Evolutionary conservation across 1,140 invertebrate genomes (phyloP), one percentile per base, ranked within the genome.

Genomic region (Trachymyrmex septentrionalis): DNA sequence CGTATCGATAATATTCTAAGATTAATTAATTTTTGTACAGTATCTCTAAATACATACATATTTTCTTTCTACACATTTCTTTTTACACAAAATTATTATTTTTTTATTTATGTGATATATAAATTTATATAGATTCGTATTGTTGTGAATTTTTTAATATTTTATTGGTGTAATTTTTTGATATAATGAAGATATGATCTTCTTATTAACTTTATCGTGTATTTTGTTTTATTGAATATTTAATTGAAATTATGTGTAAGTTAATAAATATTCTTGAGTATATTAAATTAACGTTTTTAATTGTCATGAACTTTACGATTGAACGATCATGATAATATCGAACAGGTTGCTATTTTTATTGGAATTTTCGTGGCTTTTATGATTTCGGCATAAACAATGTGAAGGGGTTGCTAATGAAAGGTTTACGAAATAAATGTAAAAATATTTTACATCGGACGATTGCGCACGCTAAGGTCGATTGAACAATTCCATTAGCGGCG

Each of bases 391-490:
- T 61, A 84, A 84, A 84, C 69, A 84, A 71, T 24, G 44, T 61
- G 24, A 50, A 61, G 9, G 12, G 4, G 24, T 48, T 66, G 73
- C 30, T 78, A 77, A 77, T 38, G 24, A 66, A 82, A 82, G 67
- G 30, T 72, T 82, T 72, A 82, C 69, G 38, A 73, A 59, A 84
- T 84, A 61, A 82, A 84, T 27, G n/a, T 84, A 84, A 73, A 84
- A 84, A 84, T 84, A 75, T 84, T 73, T 75, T 73, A 84, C 59
- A 19, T 73, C 38, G 61, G 16, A 76, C n/a, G 66, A 64, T 85
- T 84, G 80, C 19, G 69, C 80, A 71, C 3, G 80, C 55, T 84
- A 85, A 84, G 67, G 80, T 53, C 78, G 64, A 84, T 63, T 84
- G 80, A 71, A 84, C 80, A 84, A 84, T 73, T 84, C 69, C 80